Percentiles rank a stretch among this genome's conserved stretches.
Conservation (phyloP, 2,888 invertebrate species). For the Sarcophaga caerulescens region DNA sequence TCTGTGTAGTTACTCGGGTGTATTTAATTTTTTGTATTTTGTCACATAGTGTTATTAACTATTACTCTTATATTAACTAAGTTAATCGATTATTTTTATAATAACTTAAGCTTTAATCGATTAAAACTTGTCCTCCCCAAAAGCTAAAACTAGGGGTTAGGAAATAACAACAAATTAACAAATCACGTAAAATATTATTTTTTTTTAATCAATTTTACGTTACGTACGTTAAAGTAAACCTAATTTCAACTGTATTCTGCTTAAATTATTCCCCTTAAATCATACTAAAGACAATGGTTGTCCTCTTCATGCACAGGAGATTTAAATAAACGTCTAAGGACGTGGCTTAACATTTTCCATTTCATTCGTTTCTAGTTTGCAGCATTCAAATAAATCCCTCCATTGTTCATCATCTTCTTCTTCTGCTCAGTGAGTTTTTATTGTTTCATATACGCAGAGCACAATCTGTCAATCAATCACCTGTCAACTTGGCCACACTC, state of each 20-base stretch:
- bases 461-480: constrained; percentile 79
- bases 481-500: constrained; percentile 75
- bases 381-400: constrained; percentile 25
- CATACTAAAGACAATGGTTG: constrained; percentile 41
- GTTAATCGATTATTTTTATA: no score
- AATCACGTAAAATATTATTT: no score
- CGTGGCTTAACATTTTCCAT: constrained; percentile 36
- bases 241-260: background rate
- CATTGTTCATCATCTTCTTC: constrained; percentile 18
- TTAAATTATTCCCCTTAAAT: constrained; percentile 2
- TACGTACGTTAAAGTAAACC: no score
- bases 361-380: constrained; percentile 43
- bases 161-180: no score
- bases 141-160: no score
- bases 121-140: no score
- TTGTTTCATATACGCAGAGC: constrained; percentile 32
- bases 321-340: background rate
- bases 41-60: no score
- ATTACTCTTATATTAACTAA: no score
- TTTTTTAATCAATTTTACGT: no score
- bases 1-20: no score
- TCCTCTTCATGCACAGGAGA: constrained; percentile 53
- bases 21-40: no score
- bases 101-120: no score
- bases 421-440: constrained; percentile 21